These are phyloP conservation scores for Lateolabrax maculatus DNA, from an alignment of 2,797 vertebrate species.

Conservation along the genomic window DNA sequence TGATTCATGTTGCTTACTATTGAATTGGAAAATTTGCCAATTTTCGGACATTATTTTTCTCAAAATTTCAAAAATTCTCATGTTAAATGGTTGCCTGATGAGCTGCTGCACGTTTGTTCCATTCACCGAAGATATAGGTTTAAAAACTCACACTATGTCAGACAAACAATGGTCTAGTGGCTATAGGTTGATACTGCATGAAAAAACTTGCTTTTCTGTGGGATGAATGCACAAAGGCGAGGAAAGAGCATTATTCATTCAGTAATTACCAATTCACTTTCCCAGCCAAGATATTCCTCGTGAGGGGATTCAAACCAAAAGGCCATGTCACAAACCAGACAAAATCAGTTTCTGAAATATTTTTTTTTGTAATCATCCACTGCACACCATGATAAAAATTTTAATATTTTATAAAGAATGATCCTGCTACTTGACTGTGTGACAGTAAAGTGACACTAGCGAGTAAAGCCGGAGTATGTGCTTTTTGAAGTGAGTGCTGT, in stretches of 20 bases:
- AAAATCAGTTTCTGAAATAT: slow-evolving; percentile 17
- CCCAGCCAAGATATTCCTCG: slow-evolving; percentile 11
- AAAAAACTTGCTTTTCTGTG: slow-evolving; percentile 15
- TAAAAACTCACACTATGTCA: background rate
- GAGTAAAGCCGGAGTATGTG: slow-evolving; percentile 17
- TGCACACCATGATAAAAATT: slow-evolving; percentile 21
- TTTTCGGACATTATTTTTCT: slow-evolving; percentile 36
- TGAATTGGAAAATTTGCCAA: slow-evolving; percentile 21
- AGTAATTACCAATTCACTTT: slow-evolving; percentile 43
- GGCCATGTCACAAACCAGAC: slow-evolving; percentile 22
- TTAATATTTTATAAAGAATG: slow-evolving; percentile 32
- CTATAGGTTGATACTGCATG: background rate
- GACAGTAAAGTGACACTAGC: slow-evolving; percentile 48
- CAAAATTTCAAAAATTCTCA: slow-evolving; percentile 17
- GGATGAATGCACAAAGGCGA: background rate
- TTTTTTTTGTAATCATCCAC: slow-evolving; percentile 6
- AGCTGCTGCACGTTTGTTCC: slow-evolving; percentile 12
- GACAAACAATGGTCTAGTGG: slow-evolving; percentile 1
- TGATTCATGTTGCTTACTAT: slow-evolving; percentile 25
- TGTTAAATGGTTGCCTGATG: slow-evolving; percentile 16
- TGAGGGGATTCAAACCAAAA: slow-evolving; percentile 22
- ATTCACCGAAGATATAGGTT: background rate
- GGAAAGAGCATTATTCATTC: slow-evolving; percentile 26
- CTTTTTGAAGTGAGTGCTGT: slow-evolving; percentile 39
- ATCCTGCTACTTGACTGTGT: slow-evolving; percentile 10